phyloP scores from a whole-genome alignment of 2,888 invertebrate genomes.

The Pyrrhosoma nymphula region DNA sequence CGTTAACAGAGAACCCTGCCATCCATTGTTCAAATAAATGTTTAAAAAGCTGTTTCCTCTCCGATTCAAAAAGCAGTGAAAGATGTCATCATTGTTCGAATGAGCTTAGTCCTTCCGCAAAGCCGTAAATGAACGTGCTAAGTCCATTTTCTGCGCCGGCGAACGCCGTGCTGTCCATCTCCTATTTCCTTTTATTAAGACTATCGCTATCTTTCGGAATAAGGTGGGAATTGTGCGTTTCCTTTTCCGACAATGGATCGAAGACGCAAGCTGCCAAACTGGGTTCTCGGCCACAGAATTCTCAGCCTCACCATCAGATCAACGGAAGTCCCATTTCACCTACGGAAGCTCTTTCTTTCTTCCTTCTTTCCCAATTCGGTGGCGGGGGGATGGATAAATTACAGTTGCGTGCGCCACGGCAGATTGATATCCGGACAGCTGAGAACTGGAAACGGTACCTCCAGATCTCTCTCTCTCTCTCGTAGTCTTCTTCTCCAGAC shows the following conservation, averaged over 20 bases:
- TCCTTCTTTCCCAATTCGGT: background rate
- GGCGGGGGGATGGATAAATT: background rate
- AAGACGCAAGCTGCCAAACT: background rate
- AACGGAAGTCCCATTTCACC: background rate
- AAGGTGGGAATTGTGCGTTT: background rate
- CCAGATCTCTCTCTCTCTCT: too few relatives aligned
- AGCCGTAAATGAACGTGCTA: too few relatives aligned
- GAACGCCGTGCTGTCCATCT: background rate
- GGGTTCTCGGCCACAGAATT: background rate
- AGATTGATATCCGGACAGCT: background rate
- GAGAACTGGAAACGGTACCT: too few relatives aligned
- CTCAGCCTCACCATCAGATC: background rate
- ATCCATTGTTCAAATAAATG: too few relatives aligned
- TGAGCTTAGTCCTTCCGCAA: too few relatives aligned
- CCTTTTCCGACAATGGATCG: background rate
- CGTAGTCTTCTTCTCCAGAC: too few relatives aligned
- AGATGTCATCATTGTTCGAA: too few relatives aligned
- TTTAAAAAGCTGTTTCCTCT: too few relatives aligned
- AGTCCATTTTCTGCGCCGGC: too few relatives aligned
- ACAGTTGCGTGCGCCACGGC: background rate
- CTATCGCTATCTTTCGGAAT: background rate
- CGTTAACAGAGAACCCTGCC: too few relatives aligned
- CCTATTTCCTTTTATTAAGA: background rate
- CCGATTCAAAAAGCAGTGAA: too few relatives aligned
- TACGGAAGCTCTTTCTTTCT: background rate